Percentiles rank a stretch among this genome's conserved stretches.
phyloP scores from a whole-genome alignment of 2,888 invertebrate species.

The Aleiodes alternator region DNA sequence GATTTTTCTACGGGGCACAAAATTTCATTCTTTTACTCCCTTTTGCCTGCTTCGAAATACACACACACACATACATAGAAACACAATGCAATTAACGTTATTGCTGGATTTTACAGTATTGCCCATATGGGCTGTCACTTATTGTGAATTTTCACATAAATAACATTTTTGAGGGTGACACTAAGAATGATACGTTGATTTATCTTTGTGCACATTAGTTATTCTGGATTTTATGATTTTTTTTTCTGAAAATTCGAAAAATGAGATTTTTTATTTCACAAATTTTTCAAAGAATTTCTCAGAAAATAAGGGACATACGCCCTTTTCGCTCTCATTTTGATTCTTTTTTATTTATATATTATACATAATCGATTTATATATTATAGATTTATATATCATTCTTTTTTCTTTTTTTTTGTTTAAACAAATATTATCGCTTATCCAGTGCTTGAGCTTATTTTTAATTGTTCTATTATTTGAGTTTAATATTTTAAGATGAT shows the following conservation, averaged over 20 bases:
- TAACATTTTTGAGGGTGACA: conserved; percentile 51
- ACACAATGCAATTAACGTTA: conserved; percentile 72
- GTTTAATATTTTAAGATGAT: too few species aligned
- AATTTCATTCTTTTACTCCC: conserved; percentile 37
- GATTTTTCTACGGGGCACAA: conserved; percentile 41
- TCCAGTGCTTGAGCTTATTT: too few species aligned
- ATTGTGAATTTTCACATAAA: conserved; percentile 3
- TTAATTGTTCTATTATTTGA: too few species aligned
- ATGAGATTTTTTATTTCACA: not conserved
- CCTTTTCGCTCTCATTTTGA: too few species aligned
- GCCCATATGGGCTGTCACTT: conserved; percentile 18
- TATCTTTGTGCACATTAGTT: not conserved
- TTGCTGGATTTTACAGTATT: conserved; percentile 68
- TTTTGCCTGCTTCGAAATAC: conserved; percentile 48
- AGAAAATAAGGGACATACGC: too few species aligned
- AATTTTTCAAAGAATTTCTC: too few species aligned
- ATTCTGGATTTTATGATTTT: not conserved
- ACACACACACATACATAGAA: conserved; percentile 47
- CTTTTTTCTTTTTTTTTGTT: too few species aligned
- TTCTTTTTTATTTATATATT: too few species aligned
- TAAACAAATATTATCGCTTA: too few species aligned
- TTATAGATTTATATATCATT: too few species aligned
- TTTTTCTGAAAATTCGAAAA: not conserved
- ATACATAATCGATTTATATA: too few species aligned
- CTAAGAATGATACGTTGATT: conserved; percentile 56